phyloP scores from a whole-genome alignment of 2,797 vertebrate species.

The Melanotaenia nigrans region DNA sequence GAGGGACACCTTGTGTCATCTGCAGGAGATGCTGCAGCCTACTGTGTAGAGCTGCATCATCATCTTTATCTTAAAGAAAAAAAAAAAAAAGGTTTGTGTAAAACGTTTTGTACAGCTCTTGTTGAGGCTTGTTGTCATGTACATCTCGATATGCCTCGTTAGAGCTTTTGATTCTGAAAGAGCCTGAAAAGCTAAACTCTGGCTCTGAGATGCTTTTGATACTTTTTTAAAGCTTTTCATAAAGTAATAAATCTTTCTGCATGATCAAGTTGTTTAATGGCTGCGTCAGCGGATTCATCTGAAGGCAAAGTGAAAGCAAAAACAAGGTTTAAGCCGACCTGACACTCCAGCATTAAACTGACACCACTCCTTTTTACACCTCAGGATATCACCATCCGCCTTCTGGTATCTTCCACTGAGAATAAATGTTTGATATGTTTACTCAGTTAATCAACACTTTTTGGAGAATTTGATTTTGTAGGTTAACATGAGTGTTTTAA shows the following conservation, averaged over 20 bases:
- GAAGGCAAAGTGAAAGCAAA: constrained; percentile 30
- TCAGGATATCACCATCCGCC: constrained; percentile 10
- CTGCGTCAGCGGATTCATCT: neutral
- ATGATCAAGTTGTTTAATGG: constrained; percentile 5
- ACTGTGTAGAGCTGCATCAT: constrained; percentile 60
- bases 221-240: constrained; percentile 35
- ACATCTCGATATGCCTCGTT: constrained; percentile 10
- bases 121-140: constrained; percentile 9
- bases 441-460: constrained; percentile 7
- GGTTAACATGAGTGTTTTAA: constrained; percentile 17
- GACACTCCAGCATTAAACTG: constrained; percentile 52
- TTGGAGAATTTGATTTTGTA: constrained; percentile 18
- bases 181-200: neutral
- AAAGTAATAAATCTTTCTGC: constrained; percentile 30
- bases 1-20: constrained; percentile 76
- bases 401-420: constrained; percentile 5
- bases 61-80: neutral
- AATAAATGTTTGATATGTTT: constrained; percentile 10
- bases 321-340: constrained; percentile 3
- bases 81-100: neutral
- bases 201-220: constrained; percentile 38
- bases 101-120: constrained; percentile 23
- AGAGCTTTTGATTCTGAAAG: constrained; percentile 4
- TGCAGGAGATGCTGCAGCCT: constrained; percentile 81
- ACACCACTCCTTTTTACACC: constrained; percentile 31